Base-by-base conservation (phyloP, 2,113 vertebrate genomes). In the Archocentrus centrarchus region DNA sequence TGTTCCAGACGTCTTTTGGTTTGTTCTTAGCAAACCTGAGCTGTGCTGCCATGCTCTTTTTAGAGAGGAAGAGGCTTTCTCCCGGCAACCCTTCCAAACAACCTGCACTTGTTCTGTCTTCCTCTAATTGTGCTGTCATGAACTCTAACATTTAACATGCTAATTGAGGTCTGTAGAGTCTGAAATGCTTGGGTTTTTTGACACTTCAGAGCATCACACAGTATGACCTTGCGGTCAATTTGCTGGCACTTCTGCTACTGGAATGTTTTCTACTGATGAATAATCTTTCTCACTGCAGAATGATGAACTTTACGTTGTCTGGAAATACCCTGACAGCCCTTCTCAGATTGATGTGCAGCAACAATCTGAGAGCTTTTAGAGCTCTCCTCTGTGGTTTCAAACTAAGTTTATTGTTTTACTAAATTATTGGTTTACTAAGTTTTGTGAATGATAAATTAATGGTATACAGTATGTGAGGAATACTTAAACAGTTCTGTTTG, bases 361-460 rank as follows among this genome's bases (percentile, higher is more conserved):
- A 50, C 5, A 30, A 0, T 90, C 85, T 35, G 35, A 35, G 35
- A 35, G 14, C 80, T 75, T 60, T 89, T 90, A 55, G 53, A 75
- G 59, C 78, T 93, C 22, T 91, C 78, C 35, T 35, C 35, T 35
- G 35, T 11, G 41, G 30, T 50, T 70, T 70, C 66, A 50, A 70
- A 50, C 15, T 44, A 30, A 50, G 1, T 62, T 57, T 11, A 8
- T 57, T 24, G 27, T 58, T 32, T 39, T n/a, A 15, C 27, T 18
- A n/a, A 5, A 39, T 35, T 15, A 14, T 39, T 20, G 14, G 24
- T 17, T 37, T 20, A 32, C 37, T 17, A 11, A 2, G 13, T 41
- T 20, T 58, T 6, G 20, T 27, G 18, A 24, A 1, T 18, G 27
- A 77, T 7, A 73, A 60, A 64, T 0, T 2, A 79, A 35, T 7